Conservation (phyloP, 2,113 vertebrate genomes). For the Rallus limicola region DNA sequence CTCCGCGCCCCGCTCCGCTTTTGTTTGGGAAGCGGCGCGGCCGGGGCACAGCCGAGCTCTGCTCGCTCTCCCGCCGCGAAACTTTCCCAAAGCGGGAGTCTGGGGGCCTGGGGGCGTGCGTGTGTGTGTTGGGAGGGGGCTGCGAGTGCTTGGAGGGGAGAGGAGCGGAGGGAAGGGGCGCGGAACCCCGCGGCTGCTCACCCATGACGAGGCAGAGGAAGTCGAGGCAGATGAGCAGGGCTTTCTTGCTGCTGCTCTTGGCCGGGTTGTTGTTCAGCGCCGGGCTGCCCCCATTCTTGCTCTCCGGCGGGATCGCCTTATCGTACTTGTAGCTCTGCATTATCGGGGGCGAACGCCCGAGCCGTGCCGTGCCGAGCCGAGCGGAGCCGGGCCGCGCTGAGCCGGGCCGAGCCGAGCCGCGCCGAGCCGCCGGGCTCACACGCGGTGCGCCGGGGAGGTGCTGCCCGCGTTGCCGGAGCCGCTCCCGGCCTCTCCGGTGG, state of each 20-base stretch:
- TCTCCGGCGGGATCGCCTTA: constrained; percentile 93
- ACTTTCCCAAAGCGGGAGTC: not conserved
- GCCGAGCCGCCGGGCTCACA: not conserved
- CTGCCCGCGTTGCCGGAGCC: not conserved
- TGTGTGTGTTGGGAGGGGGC: too few species aligned
- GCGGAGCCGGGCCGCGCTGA: not conserved
- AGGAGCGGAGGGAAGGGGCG: not conserved
- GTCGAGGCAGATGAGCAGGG: constrained; percentile 88
- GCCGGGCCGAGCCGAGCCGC: not conserved
- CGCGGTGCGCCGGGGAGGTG: not conserved
- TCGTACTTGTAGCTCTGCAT: constrained; percentile 98
- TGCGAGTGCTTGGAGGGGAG: too few species aligned
- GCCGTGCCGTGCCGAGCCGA: not conserved
- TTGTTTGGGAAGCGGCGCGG: constrained; percentile 12
- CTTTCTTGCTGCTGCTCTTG: constrained; percentile 85
- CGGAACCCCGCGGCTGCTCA: constrained; percentile 72
- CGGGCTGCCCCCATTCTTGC: constrained; percentile 91
- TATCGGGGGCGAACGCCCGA: constrained; percentile 53
- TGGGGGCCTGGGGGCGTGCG: not conserved
- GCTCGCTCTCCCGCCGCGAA: not conserved
- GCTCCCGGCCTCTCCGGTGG: not conserved
- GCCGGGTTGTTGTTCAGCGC: constrained; percentile 87
- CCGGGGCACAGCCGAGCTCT: not conserved
- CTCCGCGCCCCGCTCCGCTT: not conserved
- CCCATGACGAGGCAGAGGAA: constrained; percentile 93